These are phyloP conservation scores for Eriocheir sinensis DNA, from an alignment of 1,140 invertebrate genomes.

Conservation along the genomic window DNA sequence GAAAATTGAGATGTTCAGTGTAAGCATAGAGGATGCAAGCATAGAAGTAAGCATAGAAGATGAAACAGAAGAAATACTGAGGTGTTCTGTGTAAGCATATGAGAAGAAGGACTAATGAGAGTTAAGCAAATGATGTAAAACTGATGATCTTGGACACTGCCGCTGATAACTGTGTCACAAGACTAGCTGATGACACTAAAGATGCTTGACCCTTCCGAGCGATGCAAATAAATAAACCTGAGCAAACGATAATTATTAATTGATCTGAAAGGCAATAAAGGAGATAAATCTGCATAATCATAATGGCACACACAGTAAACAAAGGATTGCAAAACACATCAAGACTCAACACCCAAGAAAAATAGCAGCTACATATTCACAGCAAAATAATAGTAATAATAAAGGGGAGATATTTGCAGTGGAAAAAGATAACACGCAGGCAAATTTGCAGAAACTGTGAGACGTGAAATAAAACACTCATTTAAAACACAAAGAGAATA, in stretches of 20 bases:
- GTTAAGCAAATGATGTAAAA: too few relatives aligned
- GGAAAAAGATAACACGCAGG: background rate
- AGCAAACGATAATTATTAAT: background rate
- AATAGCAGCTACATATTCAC: background rate
- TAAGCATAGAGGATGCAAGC: too few relatives aligned
- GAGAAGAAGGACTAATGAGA: too few relatives aligned
- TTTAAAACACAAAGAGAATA: too few relatives aligned
- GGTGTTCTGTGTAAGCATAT: too few relatives aligned
- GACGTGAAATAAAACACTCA: background rate
- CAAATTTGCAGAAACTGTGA: background rate
- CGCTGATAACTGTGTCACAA: too few relatives aligned
- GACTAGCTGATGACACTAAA: background rate
- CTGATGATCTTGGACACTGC: too few relatives aligned
- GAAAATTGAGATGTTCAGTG: too few relatives aligned
- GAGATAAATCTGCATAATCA: background rate
- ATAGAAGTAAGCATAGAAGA: too few relatives aligned
- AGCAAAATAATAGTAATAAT: background rate
- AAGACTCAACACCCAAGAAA: background rate
- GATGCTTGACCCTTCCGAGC: background rate
- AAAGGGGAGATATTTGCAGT: background rate
- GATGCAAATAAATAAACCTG: slow-evolving; percentile 17
- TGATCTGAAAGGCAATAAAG: background rate
- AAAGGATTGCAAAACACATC: background rate
- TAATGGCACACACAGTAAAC: slow-evolving; percentile 12
- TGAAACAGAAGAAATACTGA: too few relatives aligned